These are phyloP conservation scores for Balaeniceps rex DNA, from an alignment of 2,113 vertebrate species.

Conservation along the genomic window DNA sequence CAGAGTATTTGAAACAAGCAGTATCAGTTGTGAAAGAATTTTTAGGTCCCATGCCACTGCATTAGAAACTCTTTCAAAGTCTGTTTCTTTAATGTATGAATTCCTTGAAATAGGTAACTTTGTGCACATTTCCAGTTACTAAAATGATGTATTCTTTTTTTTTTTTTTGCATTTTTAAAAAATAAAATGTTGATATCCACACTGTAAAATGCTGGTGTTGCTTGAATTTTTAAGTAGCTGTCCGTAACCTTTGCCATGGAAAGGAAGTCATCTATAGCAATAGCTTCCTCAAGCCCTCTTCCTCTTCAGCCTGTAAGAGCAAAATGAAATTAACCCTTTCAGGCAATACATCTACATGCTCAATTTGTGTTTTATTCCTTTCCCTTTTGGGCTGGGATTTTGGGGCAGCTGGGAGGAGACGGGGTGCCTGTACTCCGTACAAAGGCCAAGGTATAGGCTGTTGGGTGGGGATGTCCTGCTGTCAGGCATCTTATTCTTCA, in stretches of 20 bases:
- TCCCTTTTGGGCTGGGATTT: background rate
- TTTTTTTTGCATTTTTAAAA: background rate
- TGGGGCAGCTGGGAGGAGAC: background rate
- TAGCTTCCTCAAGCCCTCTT: background rate
- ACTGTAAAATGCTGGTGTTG: background rate
- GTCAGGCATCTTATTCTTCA: background rate
- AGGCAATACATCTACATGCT: background rate
- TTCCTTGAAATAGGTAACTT: background rate
- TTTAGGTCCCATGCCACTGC: background rate
- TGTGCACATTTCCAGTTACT: slow-evolving; percentile 2
- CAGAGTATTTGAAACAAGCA: background rate
- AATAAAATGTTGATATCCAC: background rate
- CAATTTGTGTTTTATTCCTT: background rate
- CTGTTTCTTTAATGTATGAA: background rate
- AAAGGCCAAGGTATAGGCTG: background rate
- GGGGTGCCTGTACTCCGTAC: background rate
- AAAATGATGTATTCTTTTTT: background rate
- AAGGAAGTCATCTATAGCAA: background rate
- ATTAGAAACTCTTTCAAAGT: background rate
- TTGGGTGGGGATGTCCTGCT: background rate
- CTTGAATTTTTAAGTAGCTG: background rate
- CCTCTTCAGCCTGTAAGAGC: background rate
- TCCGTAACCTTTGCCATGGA: background rate
- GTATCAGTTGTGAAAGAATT: background rate
- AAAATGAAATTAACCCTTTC: background rate